These are phyloP conservation scores for Hesperophylax magnus DNA, from an alignment of 1,140 invertebrate genomes.

Conservation along the genomic window DNA sequence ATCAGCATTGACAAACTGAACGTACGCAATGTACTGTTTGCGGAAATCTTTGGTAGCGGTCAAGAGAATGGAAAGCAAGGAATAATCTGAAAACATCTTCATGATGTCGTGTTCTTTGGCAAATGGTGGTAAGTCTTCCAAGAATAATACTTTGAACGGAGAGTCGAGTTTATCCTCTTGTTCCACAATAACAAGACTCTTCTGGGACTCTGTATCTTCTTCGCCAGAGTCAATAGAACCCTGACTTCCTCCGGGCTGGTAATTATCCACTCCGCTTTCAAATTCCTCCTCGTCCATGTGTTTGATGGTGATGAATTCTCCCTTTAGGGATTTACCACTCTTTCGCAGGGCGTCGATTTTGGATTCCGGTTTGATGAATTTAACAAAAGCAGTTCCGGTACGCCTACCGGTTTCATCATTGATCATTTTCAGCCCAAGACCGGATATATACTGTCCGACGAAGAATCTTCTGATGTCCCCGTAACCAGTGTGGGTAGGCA, in stretches of 20 bases:
- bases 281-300: constrained; percentile 76
- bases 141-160: constrained; percentile 72
- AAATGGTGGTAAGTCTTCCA: constrained; percentile 81
- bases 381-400: constrained; percentile 85
- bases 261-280: constrained; percentile 77
- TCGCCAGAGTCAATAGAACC: constrained; percentile 45
- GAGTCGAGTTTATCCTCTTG: constrained; percentile 48
- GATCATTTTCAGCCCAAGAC: constrained; percentile 88
- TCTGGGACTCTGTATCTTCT: constrained; percentile 53
- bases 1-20: constrained; percentile 80
- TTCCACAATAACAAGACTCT: constrained; percentile 52
- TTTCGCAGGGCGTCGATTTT: constrained; percentile 79
- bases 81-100: constrained; percentile 81
- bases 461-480: constrained; percentile 87
- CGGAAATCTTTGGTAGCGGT: constrained; percentile 72
- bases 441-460: constrained; percentile 81
- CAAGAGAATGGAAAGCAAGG: constrained; percentile 79
- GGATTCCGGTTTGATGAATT: constrained; percentile 79
- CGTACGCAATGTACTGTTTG: constrained; percentile 76
- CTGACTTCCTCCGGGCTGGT: constrained; percentile 62
- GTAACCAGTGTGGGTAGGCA: constrained; percentile 79
- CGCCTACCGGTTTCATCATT: constrained; percentile 84
- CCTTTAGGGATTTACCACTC: constrained; percentile 73
- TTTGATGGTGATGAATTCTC: constrained; percentile 75
- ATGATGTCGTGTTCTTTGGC: constrained; percentile 84